Base-by-base conservation (phyloP, 2,797 vertebrate species). In the Pseudocheirus occidentalis region DNA sequence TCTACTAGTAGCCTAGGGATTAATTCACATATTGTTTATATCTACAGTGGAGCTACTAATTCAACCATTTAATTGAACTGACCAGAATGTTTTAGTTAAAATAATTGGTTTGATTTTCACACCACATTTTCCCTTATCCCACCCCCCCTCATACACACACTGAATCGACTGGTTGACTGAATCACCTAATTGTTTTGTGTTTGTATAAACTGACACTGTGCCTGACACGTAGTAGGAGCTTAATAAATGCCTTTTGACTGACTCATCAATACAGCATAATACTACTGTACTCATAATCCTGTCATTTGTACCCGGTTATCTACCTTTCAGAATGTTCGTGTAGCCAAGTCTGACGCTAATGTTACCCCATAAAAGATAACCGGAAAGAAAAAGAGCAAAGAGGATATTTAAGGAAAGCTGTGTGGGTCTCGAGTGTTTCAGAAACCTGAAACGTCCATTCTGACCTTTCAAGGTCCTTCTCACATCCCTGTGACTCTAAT, bases 381-480 rank as follows among this genome's bases (percentile, higher is more conserved):
- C 56, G 28, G 94, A 93, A 13, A 12, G 92, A 40, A 16, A 7
- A 56, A 6, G 91, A 55, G 31, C 13, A n/a, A 87, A 18, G 53
- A 53, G 94, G 27, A 96, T 90, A 90, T 95, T 93, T 95, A 93
- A 92, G 46, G 55, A 66, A 93, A 92, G 13, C 92, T 95, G 34
- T 91, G 1, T 92, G 91, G 31, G 3, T 59, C 28, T 9, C 62
- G 21, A 2, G 1, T 92, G 1, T 92, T 94, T 94, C 87, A 31
- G 62, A 94, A 96, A 96, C 24, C 53, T 52, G 28, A 93, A 95
- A 24, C 27, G 87, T 91, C 16, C 18, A 14, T 96, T 95, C 53
- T 81, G 92, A 95, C 34, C 14, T 1, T n/a, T n/a, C 34, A 21
- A 73, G 16, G 34, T 73, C 34, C 6, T 2, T 34, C n/a, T 73